Base-by-base conservation (phyloP, 2,797 vertebrate genomes). In the Melanotaenia parkinsoni region DNA sequence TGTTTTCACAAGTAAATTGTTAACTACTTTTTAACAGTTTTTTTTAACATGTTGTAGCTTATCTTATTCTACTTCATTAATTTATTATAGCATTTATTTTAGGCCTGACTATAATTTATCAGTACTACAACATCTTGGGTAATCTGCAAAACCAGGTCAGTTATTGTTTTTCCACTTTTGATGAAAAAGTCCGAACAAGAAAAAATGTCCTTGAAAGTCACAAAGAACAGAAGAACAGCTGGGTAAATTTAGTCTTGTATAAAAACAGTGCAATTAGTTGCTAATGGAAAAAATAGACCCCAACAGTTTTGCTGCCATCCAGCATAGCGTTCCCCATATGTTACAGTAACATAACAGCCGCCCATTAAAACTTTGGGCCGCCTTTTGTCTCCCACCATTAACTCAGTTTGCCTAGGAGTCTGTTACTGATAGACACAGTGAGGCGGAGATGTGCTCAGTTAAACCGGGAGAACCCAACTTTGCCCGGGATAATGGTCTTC, bases 341-440 rank as follows among this genome's bases (percentile, higher is more conserved):
- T 85, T 89, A 85, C 77, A 82, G 85, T 83, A 85, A 70, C 80
- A 88, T 64, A 86, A 87, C 71, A 79, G 66, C 74, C 69, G 43
- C 43, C 70, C 71, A 73, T 87, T 82, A 60, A 82, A 89, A 89
- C 84, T 82, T 75, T 79, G 81, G 79, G 67, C 74, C 45, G 86
- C 67, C 82, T 89, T 84, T 83, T 71, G 86, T 90, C 88, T 88
- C 88, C 85, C 86, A 43, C 77, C 89, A 91, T 92, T 92, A 92
- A 90, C 86, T 89, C 66, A 40, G 66, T 82, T 83, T 87, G 86
- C 81, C 88, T 83, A 76, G 70, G 32, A 85, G 82, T 90, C 63
- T 91, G 79, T 73, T 81, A 69, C 56, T 70, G 73, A 84, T 16
- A 69, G 64, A 73, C 65, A 78, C 64, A 73, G 38, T 35, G 69